Percentiles rank a stretch among this genome's conserved stretches.
Evolutionary conservation across 2,797 vertebrate species (phyloP).

Genomic region (Sebastes oblongus): DNA sequence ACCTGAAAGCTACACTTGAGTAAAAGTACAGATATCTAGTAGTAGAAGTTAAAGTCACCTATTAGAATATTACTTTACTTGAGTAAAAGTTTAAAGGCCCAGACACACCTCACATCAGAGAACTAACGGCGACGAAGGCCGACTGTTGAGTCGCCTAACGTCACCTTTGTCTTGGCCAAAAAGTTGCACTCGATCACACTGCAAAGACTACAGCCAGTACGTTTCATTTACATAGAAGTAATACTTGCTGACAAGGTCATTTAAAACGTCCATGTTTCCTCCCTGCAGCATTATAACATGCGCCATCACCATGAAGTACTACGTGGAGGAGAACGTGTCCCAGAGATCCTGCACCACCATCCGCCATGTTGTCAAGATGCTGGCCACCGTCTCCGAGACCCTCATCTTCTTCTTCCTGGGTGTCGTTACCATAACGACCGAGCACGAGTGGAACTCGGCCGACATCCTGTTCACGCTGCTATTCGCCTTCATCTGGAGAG

Average conservation of each 20-base stretch:
- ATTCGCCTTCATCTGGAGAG: constrained; percentile 92
- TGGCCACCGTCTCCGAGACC: constrained; percentile 92
- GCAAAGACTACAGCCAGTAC: too few species aligned
- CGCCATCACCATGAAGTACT: constrained; percentile 95
- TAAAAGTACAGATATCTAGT: too few species aligned
- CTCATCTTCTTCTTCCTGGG: constrained; percentile 98
- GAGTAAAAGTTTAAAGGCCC: too few species aligned
- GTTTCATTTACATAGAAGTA: neutral
- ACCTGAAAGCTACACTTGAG: too few species aligned
- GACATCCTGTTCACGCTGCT: constrained; percentile 91
- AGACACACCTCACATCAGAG: too few species aligned
- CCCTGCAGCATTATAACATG: constrained; percentile 89
- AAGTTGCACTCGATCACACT: too few species aligned
- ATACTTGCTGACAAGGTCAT: neutral
- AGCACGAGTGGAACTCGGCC: constrained; percentile 96
- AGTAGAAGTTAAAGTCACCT: too few species aligned
- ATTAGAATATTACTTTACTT: too few species aligned
- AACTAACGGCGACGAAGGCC: too few species aligned
- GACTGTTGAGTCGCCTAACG: too few species aligned
- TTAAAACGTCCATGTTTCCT: neutral
- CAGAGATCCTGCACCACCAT: constrained; percentile 95
- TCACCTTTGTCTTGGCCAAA: too few species aligned
- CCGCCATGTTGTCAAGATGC: constrained; percentile 95
- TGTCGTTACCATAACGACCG: constrained; percentile 90
- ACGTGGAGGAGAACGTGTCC: constrained; percentile 94